Evolutionary conservation across 2,888 invertebrate genomes (phyloP).

Genomic region (Melanophora roralis): DNA sequence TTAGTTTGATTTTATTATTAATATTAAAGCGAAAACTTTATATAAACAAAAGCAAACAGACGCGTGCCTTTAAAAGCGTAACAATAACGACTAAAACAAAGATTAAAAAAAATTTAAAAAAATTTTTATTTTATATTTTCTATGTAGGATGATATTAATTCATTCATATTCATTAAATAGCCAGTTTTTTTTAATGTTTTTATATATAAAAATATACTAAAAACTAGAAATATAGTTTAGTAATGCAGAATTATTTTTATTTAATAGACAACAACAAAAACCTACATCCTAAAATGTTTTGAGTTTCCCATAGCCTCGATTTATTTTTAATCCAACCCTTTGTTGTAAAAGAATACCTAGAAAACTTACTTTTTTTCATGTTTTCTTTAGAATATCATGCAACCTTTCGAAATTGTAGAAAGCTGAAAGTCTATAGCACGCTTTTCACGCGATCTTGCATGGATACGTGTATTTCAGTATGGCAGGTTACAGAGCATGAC

Average conservation of each 20-base stretch:
- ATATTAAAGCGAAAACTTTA: slow-evolving; percentile 14
- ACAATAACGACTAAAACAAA: not conserved
- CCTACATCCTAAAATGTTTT: not conserved
- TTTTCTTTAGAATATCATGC: no score
- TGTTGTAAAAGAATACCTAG: no score
- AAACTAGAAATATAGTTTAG: not conserved
- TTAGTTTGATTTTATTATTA: not conserved
- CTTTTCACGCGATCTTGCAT: no score
- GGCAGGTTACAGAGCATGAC: no score
- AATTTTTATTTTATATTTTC: slow-evolving; percentile 12
- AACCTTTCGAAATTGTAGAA: no score
- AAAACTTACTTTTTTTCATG: no score
- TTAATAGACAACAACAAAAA: slow-evolving; percentile 5
- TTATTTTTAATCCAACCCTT: no score
- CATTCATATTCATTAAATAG: slow-evolving; percentile 11
- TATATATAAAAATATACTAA: no score
- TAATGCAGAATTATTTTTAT: slow-evolving; percentile 10
- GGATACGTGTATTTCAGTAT: no score
- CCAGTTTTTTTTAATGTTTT: not conserved
- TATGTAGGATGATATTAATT: slow-evolving; percentile 42
- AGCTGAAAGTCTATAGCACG: no score
- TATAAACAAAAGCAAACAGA: slow-evolving; percentile 20
- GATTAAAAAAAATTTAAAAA: not conserved
- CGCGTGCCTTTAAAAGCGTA: slow-evolving; percentile 50
- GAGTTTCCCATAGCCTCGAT: not conserved